Evolutionary conservation across 2,113 vertebrate species (phyloP), one percentile per base, ranked within the genome.

Genomic region (Mionectes macconnelli): DNA sequence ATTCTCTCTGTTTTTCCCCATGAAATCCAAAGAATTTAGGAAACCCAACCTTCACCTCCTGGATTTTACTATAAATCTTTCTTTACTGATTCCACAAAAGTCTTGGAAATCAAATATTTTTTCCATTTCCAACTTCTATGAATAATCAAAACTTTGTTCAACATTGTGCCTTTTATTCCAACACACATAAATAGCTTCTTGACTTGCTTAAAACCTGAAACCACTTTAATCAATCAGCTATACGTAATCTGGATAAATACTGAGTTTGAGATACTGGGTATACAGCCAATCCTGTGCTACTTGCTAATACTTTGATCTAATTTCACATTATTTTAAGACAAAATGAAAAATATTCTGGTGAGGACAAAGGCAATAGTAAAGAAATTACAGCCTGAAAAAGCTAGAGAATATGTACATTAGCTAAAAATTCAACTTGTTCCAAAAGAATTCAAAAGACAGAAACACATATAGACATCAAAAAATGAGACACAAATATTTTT

Each of bases 241-340:
- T 92, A 93, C 74, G 88, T 91, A 96, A 85, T 40, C 67, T 52
- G 78, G 67, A 92, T 74, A 95, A 96, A 94, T 84, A 91, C 55
- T 31, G 75, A 93, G 77, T 85, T 90, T 94, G 82, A 95, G 63
- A 80, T 77, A 80, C 72, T 67, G 87, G 47, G 68, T 96, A 94
- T 73, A 87, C 7, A 67, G 90, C 87, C 93, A 96, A 89, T 84
- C 42, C 53, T 52, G 21, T 72, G 31, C 47, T 90, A 74, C 86
- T 95, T 86, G 55, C 59, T 95, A 86, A 91, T 91, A 90, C 93
- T 91, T 96, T 93, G 92, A 95, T 96, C 90, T 95, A 83, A 92
- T 88, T 90, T 92, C 93, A 95, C 75, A 74, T 87, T 69, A 79
- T 91, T 66, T 88, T 86, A 92, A 86, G 37, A 89, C 79, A 70